Conservation (phyloP, 2,113 vertebrate species). For the Campylomormyrus numenius region DNA sequence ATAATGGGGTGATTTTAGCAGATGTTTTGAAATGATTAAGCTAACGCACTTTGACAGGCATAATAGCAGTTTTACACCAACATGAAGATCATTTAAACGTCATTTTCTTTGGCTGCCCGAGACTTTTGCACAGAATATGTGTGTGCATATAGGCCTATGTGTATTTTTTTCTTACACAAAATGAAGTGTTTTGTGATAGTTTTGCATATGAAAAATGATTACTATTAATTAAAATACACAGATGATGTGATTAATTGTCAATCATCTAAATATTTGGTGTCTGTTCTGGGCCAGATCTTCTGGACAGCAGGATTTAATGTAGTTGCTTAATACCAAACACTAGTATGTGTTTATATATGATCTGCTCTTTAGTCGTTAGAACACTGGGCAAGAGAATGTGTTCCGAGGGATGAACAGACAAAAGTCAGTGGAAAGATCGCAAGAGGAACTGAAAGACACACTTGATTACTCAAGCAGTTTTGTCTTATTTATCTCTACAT, state of each 20-base stretch:
- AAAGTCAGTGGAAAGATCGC: slow-evolving; percentile 8
- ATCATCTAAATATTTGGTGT: neutral
- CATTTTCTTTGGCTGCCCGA: too few relatives aligned
- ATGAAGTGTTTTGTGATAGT: neutral
- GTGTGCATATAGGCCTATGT: too few relatives aligned
- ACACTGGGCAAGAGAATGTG: neutral
- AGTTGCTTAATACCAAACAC: neutral
- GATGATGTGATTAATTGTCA: neutral
- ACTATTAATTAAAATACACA: neutral
- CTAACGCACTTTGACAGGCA: too few relatives aligned
- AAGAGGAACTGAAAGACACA: slow-evolving; percentile 49
- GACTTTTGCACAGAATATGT: neutral
- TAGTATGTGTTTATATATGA: neutral
- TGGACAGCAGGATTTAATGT: neutral
- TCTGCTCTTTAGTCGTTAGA: neutral
- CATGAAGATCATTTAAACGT: too few relatives aligned
- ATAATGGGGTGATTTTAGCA: too few relatives aligned
- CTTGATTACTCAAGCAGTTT: slow-evolving; percentile 36
- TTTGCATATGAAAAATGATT: neutral
- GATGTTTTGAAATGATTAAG: too few relatives aligned
- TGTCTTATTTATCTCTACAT: slow-evolving; percentile 25
- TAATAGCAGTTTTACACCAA: too few relatives aligned
- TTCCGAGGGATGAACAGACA: neutral
- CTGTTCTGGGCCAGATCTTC: neutral
- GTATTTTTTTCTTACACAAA: neutral